These are phyloP conservation scores for Hyles vespertilio DNA, from an alignment of 1,140 invertebrate genomes.

Conservation along the genomic window DNA sequence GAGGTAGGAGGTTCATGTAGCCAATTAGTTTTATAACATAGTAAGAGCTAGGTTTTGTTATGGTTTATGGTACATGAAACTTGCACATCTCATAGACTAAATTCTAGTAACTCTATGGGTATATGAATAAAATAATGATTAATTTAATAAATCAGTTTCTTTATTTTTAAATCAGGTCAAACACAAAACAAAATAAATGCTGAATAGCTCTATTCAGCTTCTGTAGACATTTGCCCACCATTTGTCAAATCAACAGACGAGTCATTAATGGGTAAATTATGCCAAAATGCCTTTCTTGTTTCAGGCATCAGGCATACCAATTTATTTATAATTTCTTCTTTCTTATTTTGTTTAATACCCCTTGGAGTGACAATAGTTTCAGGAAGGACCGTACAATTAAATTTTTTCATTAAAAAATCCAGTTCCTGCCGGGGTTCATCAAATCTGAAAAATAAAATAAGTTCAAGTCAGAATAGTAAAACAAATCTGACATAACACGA, in stretches of 20 bases:
- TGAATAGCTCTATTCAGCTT: background rate
- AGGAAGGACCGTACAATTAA: constrained; percentile 9
- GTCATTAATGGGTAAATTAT: constrained; percentile 10
- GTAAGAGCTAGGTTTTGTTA: constrained; percentile 6
- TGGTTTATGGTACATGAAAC: background rate
- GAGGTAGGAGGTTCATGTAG: constrained; percentile 1
- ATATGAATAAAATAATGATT: background rate
- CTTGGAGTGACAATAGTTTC: constrained; percentile 4
- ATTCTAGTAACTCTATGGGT: constrained; percentile 4
- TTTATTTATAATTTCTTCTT: constrained; percentile 20
- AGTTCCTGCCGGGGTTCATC: constrained; percentile 1
- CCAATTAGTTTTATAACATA: constrained; percentile 7
- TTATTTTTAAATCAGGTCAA: too few species aligned
- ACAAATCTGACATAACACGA: constrained; percentile 5
- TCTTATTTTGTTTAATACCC: constrained; percentile 11
- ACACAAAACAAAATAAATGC: background rate
- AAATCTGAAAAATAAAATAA: constrained; percentile 13
- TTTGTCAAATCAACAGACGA: constrained; percentile 7
- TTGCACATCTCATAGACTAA: constrained; percentile 1
- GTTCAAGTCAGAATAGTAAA: background rate
- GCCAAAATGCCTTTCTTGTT: constrained; percentile 16
- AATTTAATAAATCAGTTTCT: too few species aligned
- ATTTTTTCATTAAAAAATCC: constrained; percentile 16
- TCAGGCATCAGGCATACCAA: constrained; percentile 17
- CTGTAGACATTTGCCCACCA: constrained; percentile 4